These are phyloP conservation scores for Pediacus dermestoides DNA, from an alignment of 2,888 invertebrate species.

Conservation along the genomic window DNA sequence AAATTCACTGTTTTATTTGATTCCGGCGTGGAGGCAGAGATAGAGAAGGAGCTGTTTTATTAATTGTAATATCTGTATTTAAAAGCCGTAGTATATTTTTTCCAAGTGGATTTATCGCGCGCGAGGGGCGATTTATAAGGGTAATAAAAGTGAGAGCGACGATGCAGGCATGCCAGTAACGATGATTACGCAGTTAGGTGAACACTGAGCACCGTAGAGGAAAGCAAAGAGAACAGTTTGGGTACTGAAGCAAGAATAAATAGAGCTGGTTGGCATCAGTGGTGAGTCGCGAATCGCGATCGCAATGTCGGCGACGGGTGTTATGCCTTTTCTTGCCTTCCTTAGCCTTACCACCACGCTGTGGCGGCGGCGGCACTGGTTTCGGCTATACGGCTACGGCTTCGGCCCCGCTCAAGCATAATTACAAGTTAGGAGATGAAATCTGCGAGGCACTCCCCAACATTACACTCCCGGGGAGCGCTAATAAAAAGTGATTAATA, in stretches of 20 bases:
- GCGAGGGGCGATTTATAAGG: slow-evolving; percentile 30
- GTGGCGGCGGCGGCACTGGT: too few species aligned
- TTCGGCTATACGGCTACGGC: too few species aligned
- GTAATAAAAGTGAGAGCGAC: slow-evolving; percentile 32
- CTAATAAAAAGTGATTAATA: slow-evolving; percentile 46
- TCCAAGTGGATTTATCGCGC: slow-evolving; percentile 27
- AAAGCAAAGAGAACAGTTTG: slow-evolving; percentile 1
- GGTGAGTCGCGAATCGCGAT: not conserved
- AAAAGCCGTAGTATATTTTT: slow-evolving; percentile 27
- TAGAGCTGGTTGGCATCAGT: not conserved
- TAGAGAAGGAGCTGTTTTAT: slow-evolving; percentile 15
- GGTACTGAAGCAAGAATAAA: not conserved
- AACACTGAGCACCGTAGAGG: slow-evolving; percentile 15
- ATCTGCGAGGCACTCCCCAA: slow-evolving; percentile 34
- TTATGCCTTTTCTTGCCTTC: not conserved
- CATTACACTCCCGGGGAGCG: slow-evolving; percentile 38
- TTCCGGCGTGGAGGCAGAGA: too few species aligned
- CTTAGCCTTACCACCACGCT: too few species aligned
- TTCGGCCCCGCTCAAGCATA: slow-evolving; percentile 28
- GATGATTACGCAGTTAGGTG: slow-evolving; percentile 33
- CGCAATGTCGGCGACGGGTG: slow-evolving; percentile 1
- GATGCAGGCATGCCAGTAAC: slow-evolving; percentile 25
- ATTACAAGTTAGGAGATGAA: slow-evolving; percentile 38
- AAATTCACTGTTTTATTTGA: too few species aligned
- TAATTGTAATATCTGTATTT: slow-evolving; percentile 36